Conservation (phyloP, 2,888 invertebrate genomes). For the Hipparchia sbordonii region DNA sequence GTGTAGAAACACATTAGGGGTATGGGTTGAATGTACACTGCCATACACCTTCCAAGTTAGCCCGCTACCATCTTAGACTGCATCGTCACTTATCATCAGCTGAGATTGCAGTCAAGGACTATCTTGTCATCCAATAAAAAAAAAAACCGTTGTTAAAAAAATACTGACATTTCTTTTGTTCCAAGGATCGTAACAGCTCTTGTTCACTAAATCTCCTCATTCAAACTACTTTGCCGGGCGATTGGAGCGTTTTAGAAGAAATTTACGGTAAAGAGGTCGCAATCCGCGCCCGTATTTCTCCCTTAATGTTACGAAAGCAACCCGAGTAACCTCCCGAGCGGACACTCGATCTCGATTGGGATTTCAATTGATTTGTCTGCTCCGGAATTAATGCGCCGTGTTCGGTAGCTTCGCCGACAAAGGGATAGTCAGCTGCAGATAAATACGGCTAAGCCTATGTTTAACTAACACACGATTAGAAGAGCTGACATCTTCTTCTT, state of each 20-base stretch:
- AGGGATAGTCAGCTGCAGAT: constrained; percentile 10
- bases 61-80: no score
- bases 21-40: no score
- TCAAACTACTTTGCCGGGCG: constrained; percentile 22
- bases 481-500: no score
- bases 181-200: background rate
- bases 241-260: constrained; percentile 32
- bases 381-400: constrained; percentile 29
- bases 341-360: constrained; percentile 33
- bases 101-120: no score
- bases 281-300: constrained; percentile 37
- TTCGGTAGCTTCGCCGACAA: constrained; percentile 12
- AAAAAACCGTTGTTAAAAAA: no score
- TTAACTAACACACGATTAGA: background rate
- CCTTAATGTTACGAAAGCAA: constrained; percentile 37
- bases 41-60: no score
- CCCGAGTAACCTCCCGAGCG: constrained; percentile 25
- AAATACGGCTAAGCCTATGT: background rate
- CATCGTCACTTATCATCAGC: no score
- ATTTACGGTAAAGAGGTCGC: constrained; percentile 34
- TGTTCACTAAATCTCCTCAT: constrained; percentile 2
- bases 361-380: constrained; percentile 32
- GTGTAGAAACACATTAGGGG: no score
- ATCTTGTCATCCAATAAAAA: no score
- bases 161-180: no score